Evolutionary conservation across 2,797 vertebrate species (phyloP), one percentile per base, ranked within the genome.

Genomic region (Sebastes melanostomus): DNA sequence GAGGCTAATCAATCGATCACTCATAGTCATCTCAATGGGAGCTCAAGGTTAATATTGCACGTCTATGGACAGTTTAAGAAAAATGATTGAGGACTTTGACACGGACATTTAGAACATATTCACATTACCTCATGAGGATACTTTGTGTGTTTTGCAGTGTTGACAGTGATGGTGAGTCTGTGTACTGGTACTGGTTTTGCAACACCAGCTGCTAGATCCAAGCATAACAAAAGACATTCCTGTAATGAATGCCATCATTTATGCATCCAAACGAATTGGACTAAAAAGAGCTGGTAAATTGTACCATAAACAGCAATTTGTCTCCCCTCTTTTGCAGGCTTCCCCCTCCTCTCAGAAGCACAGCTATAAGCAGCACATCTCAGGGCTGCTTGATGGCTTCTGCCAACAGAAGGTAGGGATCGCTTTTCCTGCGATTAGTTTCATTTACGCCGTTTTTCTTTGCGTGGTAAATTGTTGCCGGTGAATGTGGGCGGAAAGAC

Each of bases 371-470:
- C 78, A 60, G 77, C 71, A 60, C 75, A 50, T 88, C 77, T 76
- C 82, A 4, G 84, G 55, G 84, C 82, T 78, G 88, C 69, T 81
- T 85, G 90, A 92, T 87, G 85, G 83, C 86, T 85, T 86, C 87
- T 77, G 81, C 89, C 84, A 84, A 80, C 88, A 85, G 84, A 83
- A 86, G 75, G 88, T 86, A 86, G 87, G 78, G 87, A 92, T 93
- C 84, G 78, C 92, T 93, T 91, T 87, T 90, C 86, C 88, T 66
- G 76, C 81, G 79, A 94, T 95, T 94, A 94, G 91, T 84, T 90
- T 91, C 85, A 91, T 94, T 93, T 90, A 89, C 61, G 77, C 58
- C 65, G 82, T 80, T 91, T 91, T 89, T 79, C 86, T 86, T 87
- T 79, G 89, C 78, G 75, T 86, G 91, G 88, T 85, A 88, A 91